Base-by-base conservation (phyloP, 2,888 invertebrate species). In the Auanema sp. region DNA sequence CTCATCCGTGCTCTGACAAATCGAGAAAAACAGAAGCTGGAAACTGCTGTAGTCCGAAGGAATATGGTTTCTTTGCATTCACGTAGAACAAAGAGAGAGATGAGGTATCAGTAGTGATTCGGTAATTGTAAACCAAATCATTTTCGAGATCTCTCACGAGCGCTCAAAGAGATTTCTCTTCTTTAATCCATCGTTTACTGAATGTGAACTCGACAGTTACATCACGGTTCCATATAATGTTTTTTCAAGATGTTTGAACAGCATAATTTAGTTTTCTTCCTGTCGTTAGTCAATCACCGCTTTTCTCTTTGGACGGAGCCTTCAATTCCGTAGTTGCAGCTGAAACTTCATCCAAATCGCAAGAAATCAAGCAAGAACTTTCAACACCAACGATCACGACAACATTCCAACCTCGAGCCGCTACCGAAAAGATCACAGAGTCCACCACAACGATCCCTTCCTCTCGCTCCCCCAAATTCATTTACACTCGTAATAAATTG, bases 191-290 rank as follows among this genome's bases (percentile, higher is more conserved):
- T 42, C 61, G 60, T 50, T 59, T 72, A 40, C 57, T 72, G 33
- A 72, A 72, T 51, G 68, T 72, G n/a, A 72, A 72, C 51, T 66
- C 72, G n/a, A 69, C 72, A 16, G 72, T 72, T 8, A 70, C 72
- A 25, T 65, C 65, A 18, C 47, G 62, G 21, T 62, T 21, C n/a
- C n/a, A 43, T 43, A n/a, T n/a, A 43, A 43, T 43, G 43, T 43
- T 11, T 43, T 43, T n/a, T 12, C 43, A 12, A 43, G 11, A 12
- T 43, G n/a, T 43, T 43, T 43, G 43, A 43, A 12, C n/a, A 43
- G 43, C 11, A 43, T 43, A 43, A 43, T n/a, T 21, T 21, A 53
- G 70, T 14, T 68, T 72, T 25, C 68, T 72, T 1, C 72, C 72
- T 8, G 69, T 72, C 23, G 72, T 72, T 47, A 69, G 72, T 50